Conservation (phyloP, 2,797 vertebrate genomes). For the Platalea minor region DNA sequence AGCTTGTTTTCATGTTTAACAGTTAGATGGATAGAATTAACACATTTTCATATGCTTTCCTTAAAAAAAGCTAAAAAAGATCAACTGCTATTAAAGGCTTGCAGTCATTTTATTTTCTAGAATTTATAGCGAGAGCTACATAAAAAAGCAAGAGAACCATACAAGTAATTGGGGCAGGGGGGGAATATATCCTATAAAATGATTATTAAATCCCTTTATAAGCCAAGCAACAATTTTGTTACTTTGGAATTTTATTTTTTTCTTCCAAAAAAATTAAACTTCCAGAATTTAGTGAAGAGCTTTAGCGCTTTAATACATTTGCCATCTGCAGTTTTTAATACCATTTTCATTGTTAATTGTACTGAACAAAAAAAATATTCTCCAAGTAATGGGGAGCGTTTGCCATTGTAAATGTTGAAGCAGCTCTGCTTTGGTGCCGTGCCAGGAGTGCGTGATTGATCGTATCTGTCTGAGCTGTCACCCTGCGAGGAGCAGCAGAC, state of each 20-base stretch:
- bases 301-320: neutral
- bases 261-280: no score
- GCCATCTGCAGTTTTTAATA: accelerated
- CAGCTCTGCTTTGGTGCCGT: conserved; percentile 35
- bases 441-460: conserved; percentile 66
- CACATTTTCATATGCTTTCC: neutral
- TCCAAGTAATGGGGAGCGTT: neutral
- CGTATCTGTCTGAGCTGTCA: conserved; percentile 68
- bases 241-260: neutral
- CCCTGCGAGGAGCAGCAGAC: conserved; percentile 63
- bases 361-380: neutral
- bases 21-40: neutral
- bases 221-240: neutral
- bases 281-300: neutral
- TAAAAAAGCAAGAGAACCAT: neutral
- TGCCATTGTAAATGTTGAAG: conserved; percentile 33
- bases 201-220: neutral
- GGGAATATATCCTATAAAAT: neutral
- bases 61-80: neutral
- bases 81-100: neutral
- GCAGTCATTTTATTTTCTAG: neutral
- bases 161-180: accelerated
- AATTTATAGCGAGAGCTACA: neutral
- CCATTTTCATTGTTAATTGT: neutral
- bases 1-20: neutral